phyloP scores from a whole-genome alignment of 2,797 vertebrate genomes.

The Gephyroberyx darwinii region DNA sequence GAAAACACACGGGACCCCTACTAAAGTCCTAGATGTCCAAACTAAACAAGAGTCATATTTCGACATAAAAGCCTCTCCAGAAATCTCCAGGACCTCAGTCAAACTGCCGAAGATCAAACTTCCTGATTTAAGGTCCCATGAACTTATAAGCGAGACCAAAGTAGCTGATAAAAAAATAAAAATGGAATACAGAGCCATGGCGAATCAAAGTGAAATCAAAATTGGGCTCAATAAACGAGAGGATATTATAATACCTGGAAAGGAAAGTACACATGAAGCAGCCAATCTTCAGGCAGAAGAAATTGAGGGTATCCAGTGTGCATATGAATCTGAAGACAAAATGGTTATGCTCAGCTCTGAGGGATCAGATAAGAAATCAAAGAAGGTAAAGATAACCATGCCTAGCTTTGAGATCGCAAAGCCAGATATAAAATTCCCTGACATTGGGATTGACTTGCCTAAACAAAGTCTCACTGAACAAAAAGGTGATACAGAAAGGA shows the following conservation, averaged over 20 bases:
- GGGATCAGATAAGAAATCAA: slow-evolving; percentile 64
- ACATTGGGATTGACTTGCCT: slow-evolving; percentile 67
- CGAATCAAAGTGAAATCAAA: slow-evolving; percentile 38
- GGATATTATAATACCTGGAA: slow-evolving; percentile 52
- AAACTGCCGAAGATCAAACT: slow-evolving; percentile 70
- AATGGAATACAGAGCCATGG: slow-evolving; percentile 36
- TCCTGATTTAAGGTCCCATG: slow-evolving; percentile 56
- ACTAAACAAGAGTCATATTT: slow-evolving; percentile 58
- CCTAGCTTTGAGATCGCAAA: slow-evolving; percentile 64
- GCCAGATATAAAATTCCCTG: slow-evolving; percentile 69
- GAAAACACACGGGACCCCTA: slow-evolving; percentile 70
- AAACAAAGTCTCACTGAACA: slow-evolving; percentile 49
- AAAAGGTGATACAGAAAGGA: slow-evolving; percentile 48
- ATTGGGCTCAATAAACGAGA: slow-evolving; percentile 65
- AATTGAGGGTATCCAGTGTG: slow-evolving; percentile 6
- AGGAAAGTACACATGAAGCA: slow-evolving; percentile 10
- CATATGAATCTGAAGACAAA: slow-evolving; percentile 23
- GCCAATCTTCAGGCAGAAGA: not conserved
- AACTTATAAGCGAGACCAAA: slow-evolving; percentile 53
- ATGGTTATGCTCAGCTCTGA: slow-evolving; percentile 13
- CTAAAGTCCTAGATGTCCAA: slow-evolving; percentile 71
- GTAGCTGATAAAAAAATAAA: slow-evolving; percentile 55
- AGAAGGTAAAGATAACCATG: slow-evolving; percentile 60
- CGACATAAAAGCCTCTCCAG: slow-evolving; percentile 47
- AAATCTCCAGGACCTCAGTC: slow-evolving; percentile 57